phyloP scores from a whole-genome alignment of 2,113 vertebrate genomes.

The Stictonetta naevosa region DNA sequence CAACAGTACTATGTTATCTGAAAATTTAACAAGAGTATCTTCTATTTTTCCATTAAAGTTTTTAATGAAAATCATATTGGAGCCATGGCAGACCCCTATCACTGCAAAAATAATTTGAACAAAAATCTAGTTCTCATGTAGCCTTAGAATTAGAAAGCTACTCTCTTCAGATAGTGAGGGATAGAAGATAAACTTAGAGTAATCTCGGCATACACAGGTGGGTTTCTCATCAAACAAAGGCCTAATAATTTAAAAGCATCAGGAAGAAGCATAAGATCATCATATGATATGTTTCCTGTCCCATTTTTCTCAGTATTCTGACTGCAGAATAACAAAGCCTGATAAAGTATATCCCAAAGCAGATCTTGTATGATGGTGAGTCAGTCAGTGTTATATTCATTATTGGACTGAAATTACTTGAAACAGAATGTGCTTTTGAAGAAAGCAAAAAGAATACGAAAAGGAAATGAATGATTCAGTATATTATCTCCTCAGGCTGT shows the following conservation, averaged over 20 bases:
- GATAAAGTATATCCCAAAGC: constrained; percentile 59
- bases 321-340: constrained; percentile 17
- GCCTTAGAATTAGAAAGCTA: background rate
- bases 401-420: constrained; percentile 67
- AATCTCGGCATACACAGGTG: background rate
- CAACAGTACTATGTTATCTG: background rate
- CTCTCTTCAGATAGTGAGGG: background rate
- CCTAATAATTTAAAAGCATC: constrained; percentile 1
- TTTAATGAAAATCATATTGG: background rate
- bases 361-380: constrained; percentile 53
- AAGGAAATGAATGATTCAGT: constrained; percentile 75
- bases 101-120: background rate
- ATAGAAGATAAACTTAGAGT: background rate
- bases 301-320: background rate
- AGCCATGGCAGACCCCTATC: background rate
- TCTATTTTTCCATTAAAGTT: background rate
- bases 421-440: constrained; percentile 68
- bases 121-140: background rate
- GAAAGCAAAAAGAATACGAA: constrained; percentile 63
- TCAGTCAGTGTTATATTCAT: constrained; percentile 68
- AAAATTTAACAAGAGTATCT: background rate
- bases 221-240: background rate
- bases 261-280: background rate
- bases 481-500: constrained; percentile 69
- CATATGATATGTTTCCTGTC: background rate